phyloP scores from a whole-genome alignment of 2,888 invertebrate species.

The Cosmia trapezina region DNA sequence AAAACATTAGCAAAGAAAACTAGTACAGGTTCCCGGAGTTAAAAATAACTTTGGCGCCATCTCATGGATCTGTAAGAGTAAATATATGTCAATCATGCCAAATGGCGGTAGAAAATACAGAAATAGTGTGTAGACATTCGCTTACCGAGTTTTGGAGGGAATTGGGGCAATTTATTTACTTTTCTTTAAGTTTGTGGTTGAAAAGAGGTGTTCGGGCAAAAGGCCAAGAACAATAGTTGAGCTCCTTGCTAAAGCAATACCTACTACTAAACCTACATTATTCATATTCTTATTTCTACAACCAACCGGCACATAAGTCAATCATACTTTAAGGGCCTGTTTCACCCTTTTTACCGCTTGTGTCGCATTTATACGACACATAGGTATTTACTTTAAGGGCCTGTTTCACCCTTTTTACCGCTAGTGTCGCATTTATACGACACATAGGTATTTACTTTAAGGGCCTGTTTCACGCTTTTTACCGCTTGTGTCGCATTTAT shows the following conservation, averaged over 20 bases:
- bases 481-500: too few relatives aligned
- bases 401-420: too few relatives aligned
- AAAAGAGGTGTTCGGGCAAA: background rate
- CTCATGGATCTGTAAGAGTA: constrained; percentile 60
- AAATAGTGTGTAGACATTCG: constrained; percentile 60
- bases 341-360: too few relatives aligned
- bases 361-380: too few relatives aligned
- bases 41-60: constrained; percentile 67
- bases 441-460: too few relatives aligned
- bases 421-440: too few relatives aligned
- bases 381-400: too few relatives aligned
- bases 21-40: constrained; percentile 57
- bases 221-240: background rate
- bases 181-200: constrained; percentile 18
- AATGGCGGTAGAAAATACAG: constrained; percentile 59
- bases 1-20: constrained; percentile 52
- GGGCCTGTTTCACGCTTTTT: too few relatives aligned
- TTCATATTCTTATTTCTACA: background rate
- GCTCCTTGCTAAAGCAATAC: background rate
- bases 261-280: too few relatives aligned
- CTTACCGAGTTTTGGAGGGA: constrained; percentile 41
- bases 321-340: too few relatives aligned
- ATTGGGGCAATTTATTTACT: constrained; percentile 42
- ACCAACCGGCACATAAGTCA: background rate
- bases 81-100: constrained; percentile 70